Conservation (phyloP, 2,888 invertebrate species). For the Diabrotica balteata region DNA sequence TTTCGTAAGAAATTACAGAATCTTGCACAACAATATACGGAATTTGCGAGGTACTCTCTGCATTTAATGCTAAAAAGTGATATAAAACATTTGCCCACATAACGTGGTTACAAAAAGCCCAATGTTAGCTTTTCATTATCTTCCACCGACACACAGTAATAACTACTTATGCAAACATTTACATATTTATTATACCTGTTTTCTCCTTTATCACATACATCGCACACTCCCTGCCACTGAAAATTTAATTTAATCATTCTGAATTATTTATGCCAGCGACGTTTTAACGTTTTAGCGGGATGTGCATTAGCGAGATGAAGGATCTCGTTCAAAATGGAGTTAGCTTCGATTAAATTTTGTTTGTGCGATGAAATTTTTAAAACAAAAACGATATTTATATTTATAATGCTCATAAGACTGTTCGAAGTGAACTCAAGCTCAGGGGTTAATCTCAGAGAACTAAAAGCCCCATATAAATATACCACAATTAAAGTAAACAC, state of each 20-base stretch:
- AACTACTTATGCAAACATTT: slow-evolving; percentile 1
- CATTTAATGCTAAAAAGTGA: slow-evolving; percentile 1
- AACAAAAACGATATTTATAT: too few species aligned
- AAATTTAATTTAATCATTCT: slow-evolving; percentile 2
- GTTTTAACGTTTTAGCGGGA: slow-evolving; percentile 3
- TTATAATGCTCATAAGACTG: too few species aligned
- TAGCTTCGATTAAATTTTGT: too few species aligned
- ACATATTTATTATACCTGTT: slow-evolving; percentile 6
- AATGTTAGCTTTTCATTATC: slow-evolving; percentile 8
- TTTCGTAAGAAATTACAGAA: too few species aligned
- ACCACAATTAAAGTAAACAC: too few species aligned
- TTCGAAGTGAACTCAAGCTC: too few species aligned
- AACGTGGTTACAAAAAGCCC: neutral
- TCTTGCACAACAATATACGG: too few species aligned
- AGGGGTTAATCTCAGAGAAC: too few species aligned
- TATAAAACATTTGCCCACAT: neutral
- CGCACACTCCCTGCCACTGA: slow-evolving; percentile 3
- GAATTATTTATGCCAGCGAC: slow-evolving; percentile 1
- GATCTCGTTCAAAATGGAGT: neutral
- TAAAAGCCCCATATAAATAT: too few species aligned
- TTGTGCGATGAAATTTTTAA: too few species aligned
- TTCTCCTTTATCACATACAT: slow-evolving; percentile 3
- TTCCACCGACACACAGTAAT: slow-evolving; percentile 2
- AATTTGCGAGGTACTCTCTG: too few species aligned
- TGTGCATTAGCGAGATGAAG: slow-evolving; percentile 3